Percentiles rank a stretch among this genome's conserved stretches.
phyloP scores from a whole-genome alignment of 53 echinoderm and acorn worm species.

The Arbacia lixula region DNA sequence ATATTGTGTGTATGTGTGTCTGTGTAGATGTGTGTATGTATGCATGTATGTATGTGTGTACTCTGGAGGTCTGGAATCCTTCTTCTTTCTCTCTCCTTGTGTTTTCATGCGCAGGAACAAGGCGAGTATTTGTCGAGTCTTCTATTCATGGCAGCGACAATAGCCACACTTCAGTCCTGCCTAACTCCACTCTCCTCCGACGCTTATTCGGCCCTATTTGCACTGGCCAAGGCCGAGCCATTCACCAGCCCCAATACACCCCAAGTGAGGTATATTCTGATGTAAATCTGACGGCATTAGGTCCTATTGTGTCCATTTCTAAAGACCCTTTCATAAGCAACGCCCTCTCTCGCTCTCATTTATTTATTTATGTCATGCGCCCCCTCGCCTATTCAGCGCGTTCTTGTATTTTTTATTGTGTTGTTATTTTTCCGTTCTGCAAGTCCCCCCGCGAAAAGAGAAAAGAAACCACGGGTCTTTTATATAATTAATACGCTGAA shows the following conservation, averaged over 20 bases:
- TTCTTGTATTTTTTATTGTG: slow-evolving; percentile 58
- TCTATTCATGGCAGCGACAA: slow-evolving; percentile 36
- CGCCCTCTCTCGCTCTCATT: slow-evolving; percentile 54
- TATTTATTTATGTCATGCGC: slow-evolving; percentile 59
- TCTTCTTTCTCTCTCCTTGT: slow-evolving; percentile 12
- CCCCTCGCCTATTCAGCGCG: slow-evolving; percentile 14
- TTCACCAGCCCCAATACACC: slow-evolving; percentile 24
- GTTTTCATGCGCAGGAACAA: slow-evolving; percentile 10
- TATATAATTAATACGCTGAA: slow-evolving; percentile 61
- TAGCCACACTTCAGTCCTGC: slow-evolving; percentile 37
- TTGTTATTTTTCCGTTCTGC: slow-evolving; percentile 49
- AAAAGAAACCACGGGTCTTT: slow-evolving; percentile 29
- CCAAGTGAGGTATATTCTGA: slow-evolving; percentile 23
- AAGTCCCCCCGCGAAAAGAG: neutral
- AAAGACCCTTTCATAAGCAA: slow-evolving; percentile 46
- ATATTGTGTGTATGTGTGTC: too few relatives aligned
- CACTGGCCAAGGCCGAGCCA: slow-evolving; percentile 39
- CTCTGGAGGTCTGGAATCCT: too few relatives aligned
- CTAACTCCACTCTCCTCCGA: neutral
- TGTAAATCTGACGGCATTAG: slow-evolving; percentile 44
- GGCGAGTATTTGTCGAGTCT: slow-evolving; percentile 53
- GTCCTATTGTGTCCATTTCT: slow-evolving; percentile 20
- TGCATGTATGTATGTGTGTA: slow-evolving; percentile 4
- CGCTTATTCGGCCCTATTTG: slow-evolving; percentile 42
- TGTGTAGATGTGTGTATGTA: too few relatives aligned